phyloP scores from a whole-genome alignment of 1,140 invertebrate genomes.

The Bombus haemorrhoidalis region DNA sequence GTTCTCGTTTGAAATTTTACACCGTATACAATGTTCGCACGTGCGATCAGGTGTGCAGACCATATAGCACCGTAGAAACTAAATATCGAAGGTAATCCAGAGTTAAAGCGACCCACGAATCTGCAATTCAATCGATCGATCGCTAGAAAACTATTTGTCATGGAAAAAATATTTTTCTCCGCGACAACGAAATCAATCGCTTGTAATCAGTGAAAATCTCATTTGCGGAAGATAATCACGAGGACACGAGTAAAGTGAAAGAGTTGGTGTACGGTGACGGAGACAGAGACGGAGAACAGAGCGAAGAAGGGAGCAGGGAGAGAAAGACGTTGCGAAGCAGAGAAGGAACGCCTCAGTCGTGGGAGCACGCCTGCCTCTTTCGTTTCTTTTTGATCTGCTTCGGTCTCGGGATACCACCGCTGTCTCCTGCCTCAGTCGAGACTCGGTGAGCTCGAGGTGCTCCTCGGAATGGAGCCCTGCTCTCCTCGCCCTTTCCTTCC shows the following conservation, averaged over 20 bases:
- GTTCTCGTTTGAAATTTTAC: neutral
- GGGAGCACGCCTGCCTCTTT: conserved; percentile 79
- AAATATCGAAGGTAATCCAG: neutral
- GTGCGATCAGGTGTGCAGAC: neutral
- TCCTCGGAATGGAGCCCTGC: conserved; percentile 49
- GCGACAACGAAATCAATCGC: neutral
- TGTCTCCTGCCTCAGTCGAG: conserved; percentile 55
- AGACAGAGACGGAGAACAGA: neutral
- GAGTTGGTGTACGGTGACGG: neutral
- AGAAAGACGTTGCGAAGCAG: conserved; percentile 46
- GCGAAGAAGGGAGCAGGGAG: conserved; percentile 36
- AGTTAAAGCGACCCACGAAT: neutral
- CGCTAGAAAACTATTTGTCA: neutral
- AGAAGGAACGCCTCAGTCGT: conserved; percentile 72
- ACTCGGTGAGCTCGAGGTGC: conserved; percentile 59
- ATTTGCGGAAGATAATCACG: neutral
- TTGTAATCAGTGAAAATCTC: neutral
- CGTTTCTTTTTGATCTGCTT: conserved; percentile 60
- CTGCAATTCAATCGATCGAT: neutral
- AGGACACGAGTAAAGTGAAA: conserved; percentile 33
- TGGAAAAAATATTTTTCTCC: no score
- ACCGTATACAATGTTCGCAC: neutral
- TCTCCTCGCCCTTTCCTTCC: conserved; percentile 2
- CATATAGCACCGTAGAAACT: neutral
- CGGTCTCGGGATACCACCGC: conserved; percentile 42